Base-by-base conservation (phyloP, 2,113 vertebrate species). In the Bujurquina vittata region DNA sequence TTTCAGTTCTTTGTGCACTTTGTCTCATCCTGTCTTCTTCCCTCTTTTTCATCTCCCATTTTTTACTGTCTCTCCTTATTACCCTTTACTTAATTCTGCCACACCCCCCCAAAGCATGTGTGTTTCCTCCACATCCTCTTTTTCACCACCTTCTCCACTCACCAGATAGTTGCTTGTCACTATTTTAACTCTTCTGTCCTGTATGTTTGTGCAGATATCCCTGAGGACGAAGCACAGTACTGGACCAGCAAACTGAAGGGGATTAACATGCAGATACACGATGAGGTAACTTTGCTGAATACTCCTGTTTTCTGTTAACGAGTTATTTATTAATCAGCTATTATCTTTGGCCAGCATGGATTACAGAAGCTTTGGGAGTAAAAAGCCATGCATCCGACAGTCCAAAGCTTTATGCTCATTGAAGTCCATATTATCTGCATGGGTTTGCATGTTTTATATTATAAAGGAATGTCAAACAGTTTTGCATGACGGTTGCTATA, bases 181-280 rank as follows among this genome's bases (percentile, higher is more conserved):
- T 4, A 12, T 29, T 69, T 81, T 9, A 1, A 22, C 63, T 43
- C 10, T 67, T 22, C 10, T 61, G 18, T 17, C 31, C 15, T 7
- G 33, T 54, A 6, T 7, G 4, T 81, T 8, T 73, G 76, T 75
- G 52, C 85, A 99, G 98, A 99, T 92, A 99, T 99, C 43, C 98
- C 98, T 4, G 98, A 99, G 52, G 97, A 99, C 40, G 98, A 99
- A 91, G 98, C 98, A 80, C 96, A 96, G 91, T 99, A 98, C 84
- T 99, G 98, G 98, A 98, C 97, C 81, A 96, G 94, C 80, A 99
- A 98, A 93, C 94, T 99, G 89, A 97, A 97, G 80, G 94, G 96
- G 90, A 96, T 99, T 87, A 99, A 98, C 92, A 95, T 97, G 91
- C 94, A 86, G 90, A 93, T 96, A 73, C 95, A 96, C 22, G 96